Percentiles rank a stretch among this genome's conserved stretches.
Evolutionary conservation across 2,797 vertebrate genomes (phyloP).

Genomic region (Notolabrus celidotus): DNA sequence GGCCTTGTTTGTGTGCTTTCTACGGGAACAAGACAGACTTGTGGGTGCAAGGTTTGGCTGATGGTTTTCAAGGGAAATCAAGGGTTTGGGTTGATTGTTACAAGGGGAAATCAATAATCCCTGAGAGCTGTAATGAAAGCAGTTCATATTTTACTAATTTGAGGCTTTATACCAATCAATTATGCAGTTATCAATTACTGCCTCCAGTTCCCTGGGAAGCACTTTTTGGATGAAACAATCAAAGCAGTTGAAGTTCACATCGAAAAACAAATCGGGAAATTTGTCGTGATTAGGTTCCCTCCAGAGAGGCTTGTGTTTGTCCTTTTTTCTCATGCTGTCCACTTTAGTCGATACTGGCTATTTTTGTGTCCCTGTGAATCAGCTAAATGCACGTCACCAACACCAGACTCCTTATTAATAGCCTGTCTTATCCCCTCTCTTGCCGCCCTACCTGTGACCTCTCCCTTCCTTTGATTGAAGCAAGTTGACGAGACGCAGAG

Average conservation of each 20-base stretch:
- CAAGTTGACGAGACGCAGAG: too few species aligned
- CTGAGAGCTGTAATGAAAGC: conserved; percentile 9
- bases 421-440: conserved; percentile 9
- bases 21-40: conserved; percentile 23
- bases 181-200: background rate
- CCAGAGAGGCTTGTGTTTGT: background rate
- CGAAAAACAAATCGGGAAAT: background rate
- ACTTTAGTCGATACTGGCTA: conserved; percentile 16
- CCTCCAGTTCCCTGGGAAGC: background rate
- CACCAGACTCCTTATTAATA: conserved; percentile 13
- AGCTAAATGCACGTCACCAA: conserved; percentile 12
- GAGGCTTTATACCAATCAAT: conserved; percentile 14
- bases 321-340: background rate
- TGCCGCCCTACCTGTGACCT: conserved; percentile 21
- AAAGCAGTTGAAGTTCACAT: conserved; percentile 3
- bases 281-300: background rate
- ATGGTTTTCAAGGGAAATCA: conserved; percentile 4
- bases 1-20: conserved; percentile 67
- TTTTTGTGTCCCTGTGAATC: conserved; percentile 41
- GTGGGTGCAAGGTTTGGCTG: conserved; percentile 26
- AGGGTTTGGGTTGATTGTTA: background rate
- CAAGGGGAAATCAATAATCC: background rate
- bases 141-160: conserved; percentile 11
- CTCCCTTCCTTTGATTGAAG: conserved; percentile 15
- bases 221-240: conserved; percentile 3